Conservation (phyloP, 1,140 invertebrate species). For the Zaprionus camerounensis region DNA sequence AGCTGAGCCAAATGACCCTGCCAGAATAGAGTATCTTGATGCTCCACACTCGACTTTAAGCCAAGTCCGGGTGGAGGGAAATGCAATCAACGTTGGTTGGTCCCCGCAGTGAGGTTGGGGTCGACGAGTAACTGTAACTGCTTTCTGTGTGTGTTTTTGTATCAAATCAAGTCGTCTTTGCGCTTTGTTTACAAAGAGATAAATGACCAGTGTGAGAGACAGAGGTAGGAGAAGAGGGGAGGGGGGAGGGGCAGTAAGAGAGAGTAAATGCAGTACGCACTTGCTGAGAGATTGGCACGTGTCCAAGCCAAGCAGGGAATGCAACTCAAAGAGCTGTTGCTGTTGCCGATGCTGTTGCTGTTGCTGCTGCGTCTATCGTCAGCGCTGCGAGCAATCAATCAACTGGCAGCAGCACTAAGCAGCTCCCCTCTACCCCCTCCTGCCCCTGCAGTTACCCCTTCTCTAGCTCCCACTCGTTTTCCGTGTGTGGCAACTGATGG, state of each 20-base stretch:
- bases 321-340: constrained; percentile 22
- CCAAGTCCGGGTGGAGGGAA: constrained; percentile 16
- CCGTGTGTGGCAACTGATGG: constrained; percentile 31
- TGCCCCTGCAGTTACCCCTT: background rate
- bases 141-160: constrained; percentile 8
- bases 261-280: constrained; percentile 8
- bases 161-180: constrained; percentile 62
- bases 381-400: constrained; percentile 50
- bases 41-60: background rate
- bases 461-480: background rate
- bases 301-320: constrained; percentile 36
- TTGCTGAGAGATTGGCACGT: constrained; percentile 29
- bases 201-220: constrained; percentile 38
- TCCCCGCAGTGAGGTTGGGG: constrained; percentile 22
- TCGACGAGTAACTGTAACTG: background rate
- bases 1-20: background rate
- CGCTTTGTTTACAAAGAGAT: constrained; percentile 57
- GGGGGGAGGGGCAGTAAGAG: background rate
- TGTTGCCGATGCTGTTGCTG: background rate
- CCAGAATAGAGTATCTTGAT: background rate
- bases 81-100: constrained; percentile 50
- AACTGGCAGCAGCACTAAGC: constrained; percentile 43
- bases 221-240: background rate
- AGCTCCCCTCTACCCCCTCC: background rate
- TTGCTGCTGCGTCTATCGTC: constrained; percentile 23